Percentiles rank a stretch among this genome's conserved stretches.
Conservation (phyloP, 2,113 vertebrate genomes). For the Ciconia maguari region DNA sequence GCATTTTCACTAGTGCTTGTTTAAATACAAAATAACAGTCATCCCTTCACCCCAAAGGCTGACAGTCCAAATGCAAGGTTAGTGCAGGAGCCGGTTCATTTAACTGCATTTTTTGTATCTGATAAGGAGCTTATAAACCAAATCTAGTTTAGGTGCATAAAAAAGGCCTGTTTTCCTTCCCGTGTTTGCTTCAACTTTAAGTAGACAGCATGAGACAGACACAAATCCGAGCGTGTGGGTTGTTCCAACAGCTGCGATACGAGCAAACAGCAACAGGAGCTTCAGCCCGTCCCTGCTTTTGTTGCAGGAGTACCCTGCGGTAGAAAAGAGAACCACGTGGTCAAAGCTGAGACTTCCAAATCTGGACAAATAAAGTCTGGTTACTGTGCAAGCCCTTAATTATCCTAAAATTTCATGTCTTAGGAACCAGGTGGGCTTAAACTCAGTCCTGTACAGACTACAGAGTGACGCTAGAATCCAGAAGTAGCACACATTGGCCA, state of each 20-base stretch:
- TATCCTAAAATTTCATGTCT: background rate
- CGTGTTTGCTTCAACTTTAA: background rate
- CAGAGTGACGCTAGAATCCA: background rate
- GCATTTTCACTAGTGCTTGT: background rate
- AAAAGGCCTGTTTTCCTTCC: background rate
- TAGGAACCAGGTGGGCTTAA: background rate
- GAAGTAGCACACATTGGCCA: background rate
- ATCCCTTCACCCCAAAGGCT: background rate
- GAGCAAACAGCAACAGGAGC: background rate
- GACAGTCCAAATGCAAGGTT: background rate
- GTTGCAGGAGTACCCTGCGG: background rate
- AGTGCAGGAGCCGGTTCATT: background rate
- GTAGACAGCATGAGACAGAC: background rate
- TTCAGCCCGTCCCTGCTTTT: background rate
- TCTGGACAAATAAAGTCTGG: background rate
- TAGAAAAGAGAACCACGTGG: background rate
- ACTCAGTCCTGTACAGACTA: background rate
- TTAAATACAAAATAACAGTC: background rate
- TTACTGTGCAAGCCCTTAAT: background rate
- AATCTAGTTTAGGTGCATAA: background rate
- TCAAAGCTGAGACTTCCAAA: background rate
- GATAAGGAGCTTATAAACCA: background rate
- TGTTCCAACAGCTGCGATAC: background rate
- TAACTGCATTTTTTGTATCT: background rate
- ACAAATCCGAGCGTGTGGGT: fast-evolving